Conservation (phyloP, 2,888 invertebrate species). For the Cyclophora punctaria region DNA sequence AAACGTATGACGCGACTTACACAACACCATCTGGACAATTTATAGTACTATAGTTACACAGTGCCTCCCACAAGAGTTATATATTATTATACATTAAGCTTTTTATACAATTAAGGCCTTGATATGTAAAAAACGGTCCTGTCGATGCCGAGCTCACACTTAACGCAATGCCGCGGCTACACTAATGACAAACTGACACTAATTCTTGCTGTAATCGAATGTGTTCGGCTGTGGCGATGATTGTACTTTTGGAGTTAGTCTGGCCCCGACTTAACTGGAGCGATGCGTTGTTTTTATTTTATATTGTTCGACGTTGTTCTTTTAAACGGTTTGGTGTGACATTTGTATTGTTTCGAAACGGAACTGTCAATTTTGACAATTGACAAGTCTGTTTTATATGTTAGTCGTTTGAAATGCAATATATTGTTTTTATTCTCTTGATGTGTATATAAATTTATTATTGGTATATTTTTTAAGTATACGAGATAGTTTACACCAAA, state of each 20-base stretch:
- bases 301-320: conserved; percentile 9
- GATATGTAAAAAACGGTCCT: conserved; percentile 20
- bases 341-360: too few relatives aligned
- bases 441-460: background rate
- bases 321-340: conserved; percentile 6
- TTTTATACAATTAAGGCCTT: conserved; percentile 31
- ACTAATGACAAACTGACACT: too few relatives aligned
- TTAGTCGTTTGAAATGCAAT: too few relatives aligned
- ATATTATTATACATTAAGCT: conserved; percentile 34
- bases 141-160: conserved; percentile 42
- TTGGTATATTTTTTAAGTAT: background rate
- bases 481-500: background rate
- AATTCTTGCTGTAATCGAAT: conserved; percentile 19
- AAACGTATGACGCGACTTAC: conserved; percentile 27
- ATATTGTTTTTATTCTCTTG: too few relatives aligned
- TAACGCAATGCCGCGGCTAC: conserved; percentile 8
- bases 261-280: conserved; percentile 21
- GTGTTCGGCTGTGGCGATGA: too few relatives aligned
- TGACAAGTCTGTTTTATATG: background rate
- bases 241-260: too few relatives aligned
- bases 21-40: conserved; percentile 25
- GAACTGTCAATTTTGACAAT: too few relatives aligned
- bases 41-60: conserved; percentile 37
- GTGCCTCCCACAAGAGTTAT: conserved; percentile 41
- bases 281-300: conserved; percentile 20